Conservation (phyloP, 2,888 invertebrate species). For the Pristionchus fissidentatus region DNA sequence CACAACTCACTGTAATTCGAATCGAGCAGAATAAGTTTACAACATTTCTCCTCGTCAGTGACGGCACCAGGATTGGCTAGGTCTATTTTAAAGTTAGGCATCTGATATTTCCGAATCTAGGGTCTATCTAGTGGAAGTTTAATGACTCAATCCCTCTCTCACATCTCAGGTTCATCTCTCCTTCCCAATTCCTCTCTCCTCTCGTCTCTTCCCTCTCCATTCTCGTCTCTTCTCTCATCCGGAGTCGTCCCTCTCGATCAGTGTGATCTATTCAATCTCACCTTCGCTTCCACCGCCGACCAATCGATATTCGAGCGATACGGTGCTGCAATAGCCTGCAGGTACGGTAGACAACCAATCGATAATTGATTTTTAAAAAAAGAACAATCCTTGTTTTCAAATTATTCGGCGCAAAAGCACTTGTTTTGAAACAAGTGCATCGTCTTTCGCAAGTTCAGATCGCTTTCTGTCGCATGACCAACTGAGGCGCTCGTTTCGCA, state of each 20-base stretch:
- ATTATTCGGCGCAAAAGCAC: too few relatives aligned
- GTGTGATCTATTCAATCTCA: conserved; percentile 66
- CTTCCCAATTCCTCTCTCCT: conserved; percentile 41
- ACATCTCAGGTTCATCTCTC: conserved; percentile 17
- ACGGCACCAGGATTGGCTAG: not conserved
- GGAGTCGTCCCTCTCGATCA: conserved; percentile 53
- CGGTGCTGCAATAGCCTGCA: conserved; percentile 57
- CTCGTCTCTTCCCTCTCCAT: conserved; percentile 30
- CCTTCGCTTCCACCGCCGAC: conserved; percentile 59
- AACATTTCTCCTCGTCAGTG: not conserved
- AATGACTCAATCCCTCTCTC: not conserved
- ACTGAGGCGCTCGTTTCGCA: too few relatives aligned
- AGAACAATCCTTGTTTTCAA: too few relatives aligned
- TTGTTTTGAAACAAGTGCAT: too few relatives aligned
- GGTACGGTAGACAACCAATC: conserved; percentile 48
- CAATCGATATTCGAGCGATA: conserved; percentile 56
- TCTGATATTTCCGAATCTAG: not conserved
- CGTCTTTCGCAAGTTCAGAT: too few relatives aligned
- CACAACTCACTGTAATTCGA: not conserved
- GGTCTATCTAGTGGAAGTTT: conserved; percentile 15
- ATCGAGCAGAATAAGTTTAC: not conserved
- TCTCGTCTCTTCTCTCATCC: conserved; percentile 43
- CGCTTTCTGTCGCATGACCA: too few relatives aligned
- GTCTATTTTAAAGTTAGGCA: too few relatives aligned
- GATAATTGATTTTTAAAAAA: conserved; percentile 32